phyloP scores from a whole-genome alignment of 2,888 invertebrate genomes.

The Nymphalis urticae region DNA sequence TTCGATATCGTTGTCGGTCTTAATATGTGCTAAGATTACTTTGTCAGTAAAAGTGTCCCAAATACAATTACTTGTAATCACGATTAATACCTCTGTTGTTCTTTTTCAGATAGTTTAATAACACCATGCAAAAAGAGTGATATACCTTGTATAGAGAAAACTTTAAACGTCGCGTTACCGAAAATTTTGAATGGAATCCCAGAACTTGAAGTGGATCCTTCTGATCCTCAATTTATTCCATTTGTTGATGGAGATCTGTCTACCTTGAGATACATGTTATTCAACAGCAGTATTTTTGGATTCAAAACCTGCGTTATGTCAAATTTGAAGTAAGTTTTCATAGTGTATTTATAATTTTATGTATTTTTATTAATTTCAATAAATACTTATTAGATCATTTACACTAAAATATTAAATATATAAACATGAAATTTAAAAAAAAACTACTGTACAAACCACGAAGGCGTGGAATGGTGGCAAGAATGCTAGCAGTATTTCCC shows the following conservation, averaged over 20 bases:
- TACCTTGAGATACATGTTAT: conserved; percentile 30
- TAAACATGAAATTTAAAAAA: too few relatives aligned
- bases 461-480: too few relatives aligned
- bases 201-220: conserved; percentile 21
- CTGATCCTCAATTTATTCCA: conserved; percentile 29
- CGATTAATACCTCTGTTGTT: background rate
- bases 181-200: conserved; percentile 39
- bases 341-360: background rate
- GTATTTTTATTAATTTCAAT: too few relatives aligned
- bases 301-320: conserved; percentile 22
- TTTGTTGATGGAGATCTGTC: conserved; percentile 36
- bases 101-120: conserved; percentile 25
- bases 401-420: too few relatives aligned
- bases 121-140: conserved; percentile 47
- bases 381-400: too few relatives aligned
- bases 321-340: conserved; percentile 30
- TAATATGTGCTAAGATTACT: too few relatives aligned
- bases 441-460: too few relatives aligned
- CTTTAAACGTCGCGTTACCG: conserved; percentile 36
- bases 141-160: conserved; percentile 43
- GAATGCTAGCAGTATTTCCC: too few relatives aligned
- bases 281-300: conserved; percentile 25
- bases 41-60: too few relatives aligned
- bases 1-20: too few relatives aligned
- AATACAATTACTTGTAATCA: too few relatives aligned